Evolutionary conservation across 1,140 invertebrate species (phyloP).

Genomic region (Sinonovacula constricta): DNA sequence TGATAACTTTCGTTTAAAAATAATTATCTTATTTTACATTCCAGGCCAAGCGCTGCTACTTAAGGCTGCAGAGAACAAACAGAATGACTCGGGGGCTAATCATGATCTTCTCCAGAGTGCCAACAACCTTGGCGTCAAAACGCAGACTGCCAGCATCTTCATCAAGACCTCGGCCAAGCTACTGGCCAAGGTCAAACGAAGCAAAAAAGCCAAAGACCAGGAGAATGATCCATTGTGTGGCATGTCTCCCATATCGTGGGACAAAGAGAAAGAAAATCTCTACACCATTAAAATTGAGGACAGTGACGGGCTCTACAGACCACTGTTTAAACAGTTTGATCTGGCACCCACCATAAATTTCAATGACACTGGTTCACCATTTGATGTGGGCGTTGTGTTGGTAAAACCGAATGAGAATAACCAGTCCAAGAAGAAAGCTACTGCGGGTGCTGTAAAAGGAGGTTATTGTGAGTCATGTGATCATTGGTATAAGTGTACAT

Average conservation of each 20-base stretch:
- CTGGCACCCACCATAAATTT: slow-evolving; percentile 49
- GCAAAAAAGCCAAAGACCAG: slow-evolving; percentile 5
- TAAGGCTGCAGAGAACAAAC: slow-evolving; percentile 50
- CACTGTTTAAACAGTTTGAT: slow-evolving; percentile 59
- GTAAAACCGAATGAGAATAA: slow-evolving; percentile 50
- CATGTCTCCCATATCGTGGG: slow-evolving; percentile 59
- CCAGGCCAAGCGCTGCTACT: slow-evolving; percentile 60
- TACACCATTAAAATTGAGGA: slow-evolving; percentile 58
- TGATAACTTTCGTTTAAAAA: too few species aligned
- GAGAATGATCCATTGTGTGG: slow-evolving; percentile 47
- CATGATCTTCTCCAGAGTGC: slow-evolving; percentile 58
- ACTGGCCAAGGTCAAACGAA: slow-evolving; percentile 29
- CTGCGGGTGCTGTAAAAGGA: slow-evolving; percentile 40
- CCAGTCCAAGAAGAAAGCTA: slow-evolving; percentile 47
- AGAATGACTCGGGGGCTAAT: slow-evolving; percentile 3
- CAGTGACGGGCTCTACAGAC: slow-evolving; percentile 52
- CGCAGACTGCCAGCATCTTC: slow-evolving; percentile 51
- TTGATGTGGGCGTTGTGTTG: slow-evolving; percentile 58
- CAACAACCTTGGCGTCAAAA: slow-evolving; percentile 52
- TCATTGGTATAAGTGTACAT: slow-evolving; percentile 60
- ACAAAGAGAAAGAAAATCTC: slow-evolving; percentile 57
- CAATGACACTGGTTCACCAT: slow-evolving; percentile 58
- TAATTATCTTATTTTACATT: too few species aligned
- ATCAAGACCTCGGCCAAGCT: slow-evolving; percentile 47
- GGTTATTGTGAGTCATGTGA: slow-evolving; percentile 68